phyloP scores from a whole-genome alignment of 2,113 vertebrate genomes.

The Sterrhoptilus dennistouni region DNA sequence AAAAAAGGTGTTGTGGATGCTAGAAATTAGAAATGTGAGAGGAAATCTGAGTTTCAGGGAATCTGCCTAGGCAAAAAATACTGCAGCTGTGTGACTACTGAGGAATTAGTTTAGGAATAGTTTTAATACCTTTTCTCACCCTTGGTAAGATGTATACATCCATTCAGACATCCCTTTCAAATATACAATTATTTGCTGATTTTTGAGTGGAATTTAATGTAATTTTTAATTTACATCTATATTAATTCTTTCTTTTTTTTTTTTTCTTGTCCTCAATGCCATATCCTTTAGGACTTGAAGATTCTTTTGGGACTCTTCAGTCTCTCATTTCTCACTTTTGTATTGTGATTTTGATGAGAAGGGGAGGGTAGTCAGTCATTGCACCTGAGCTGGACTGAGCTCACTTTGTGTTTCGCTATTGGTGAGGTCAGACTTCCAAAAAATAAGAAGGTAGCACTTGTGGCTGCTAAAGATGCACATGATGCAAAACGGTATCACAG shows the following conservation, averaged over 20 bases:
- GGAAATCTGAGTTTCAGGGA: not conserved
- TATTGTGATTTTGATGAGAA: not conserved
- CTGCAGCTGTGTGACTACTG: not conserved
- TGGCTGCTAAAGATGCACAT: not conserved
- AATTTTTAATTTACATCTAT: not conserved
- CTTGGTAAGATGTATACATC: not conserved
- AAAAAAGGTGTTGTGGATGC: not conserved
- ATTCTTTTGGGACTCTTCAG: not conserved
- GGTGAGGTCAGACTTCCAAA: not conserved
- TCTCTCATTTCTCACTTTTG: not conserved
- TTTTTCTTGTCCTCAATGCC: not conserved
- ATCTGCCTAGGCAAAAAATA: not conserved
- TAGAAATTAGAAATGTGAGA: not conserved
- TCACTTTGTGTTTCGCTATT: not conserved
- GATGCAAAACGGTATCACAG: not conserved
- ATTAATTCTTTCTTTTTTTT: not conserved
- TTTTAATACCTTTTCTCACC: not conserved
- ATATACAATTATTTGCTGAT: not conserved
- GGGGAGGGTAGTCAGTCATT: not conserved
- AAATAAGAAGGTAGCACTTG: not conserved
- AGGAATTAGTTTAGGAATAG: not conserved
- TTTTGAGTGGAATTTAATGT: not conserved
- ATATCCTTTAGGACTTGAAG: not conserved
- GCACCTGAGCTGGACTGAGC: accelerated
- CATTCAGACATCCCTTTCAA: not conserved